Base-by-base conservation (phyloP, 1,140 invertebrate species). In the Apis cerana region DNA sequence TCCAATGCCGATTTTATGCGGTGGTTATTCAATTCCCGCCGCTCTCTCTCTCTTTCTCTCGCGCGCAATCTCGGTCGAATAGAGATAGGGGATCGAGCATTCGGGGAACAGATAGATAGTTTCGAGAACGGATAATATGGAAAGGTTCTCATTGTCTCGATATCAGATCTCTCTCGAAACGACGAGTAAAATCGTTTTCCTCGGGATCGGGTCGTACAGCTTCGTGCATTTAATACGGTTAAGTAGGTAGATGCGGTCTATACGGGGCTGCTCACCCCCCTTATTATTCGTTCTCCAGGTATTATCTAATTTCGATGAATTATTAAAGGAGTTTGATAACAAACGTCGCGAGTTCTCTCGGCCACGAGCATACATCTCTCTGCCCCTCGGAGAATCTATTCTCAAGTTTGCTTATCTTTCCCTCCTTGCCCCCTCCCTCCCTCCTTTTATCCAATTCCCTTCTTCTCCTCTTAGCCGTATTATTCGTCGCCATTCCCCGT, bases 71-170 rank as follows among this genome's bases (percentile, higher is more conserved):
- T 77, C 75, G 13, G 13, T 17, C 65, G 80, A 17, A 13, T 12
- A 7, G 59, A 78, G 74, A 50, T 58, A 69, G 69, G 19, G 56
- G 74, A 54, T 76, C 62, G 72, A 23, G 50, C 52, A 10, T 13
- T 7, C 13, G 50, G 59, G 23, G 64, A 72, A 85, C 50, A 33
- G 59, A 82, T 61, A 54, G 81, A 86, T 88, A 82, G 86, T 82
- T 65, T 21, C 48, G 67, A 33, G 71, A 88, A 83, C 56, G 56
- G 62, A 84, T 85, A 91, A 89, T 89, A 90, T 79, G 83, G 85
- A 88, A 83, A 75, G 61, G 54, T 62, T 79, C 90, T 92, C 89
- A 92, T 93, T 93, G 91, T 93, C 91, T 91, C 84, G 87, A 89
- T 90, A 89, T 92, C 89, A 87, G 85, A 91, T 91, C 87, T 76